Evolutionary conservation across 2,797 vertebrate species (phyloP).

Genomic region (Hydrophis major): DNA sequence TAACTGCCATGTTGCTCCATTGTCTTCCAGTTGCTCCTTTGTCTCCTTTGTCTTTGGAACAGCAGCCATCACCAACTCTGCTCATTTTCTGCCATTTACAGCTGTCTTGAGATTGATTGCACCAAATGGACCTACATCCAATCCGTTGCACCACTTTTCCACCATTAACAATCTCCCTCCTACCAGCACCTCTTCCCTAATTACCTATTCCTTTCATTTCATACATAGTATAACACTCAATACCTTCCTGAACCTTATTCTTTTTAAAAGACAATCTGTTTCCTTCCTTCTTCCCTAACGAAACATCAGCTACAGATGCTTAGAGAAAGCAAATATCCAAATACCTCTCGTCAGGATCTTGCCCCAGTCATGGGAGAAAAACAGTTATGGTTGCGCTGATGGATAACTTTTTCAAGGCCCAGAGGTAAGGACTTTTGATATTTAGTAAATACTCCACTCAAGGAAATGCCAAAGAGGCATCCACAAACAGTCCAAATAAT

Average conservation of each 20-base stretch:
- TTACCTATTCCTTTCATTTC: background rate
- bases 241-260: background rate
- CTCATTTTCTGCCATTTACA: background rate
- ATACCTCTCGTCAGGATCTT: background rate
- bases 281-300: background rate
- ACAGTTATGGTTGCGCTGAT: background rate
- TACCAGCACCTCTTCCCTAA: background rate
- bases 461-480: background rate
- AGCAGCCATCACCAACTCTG: background rate
- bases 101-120: background rate
- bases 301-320: background rate
- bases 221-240: background rate
- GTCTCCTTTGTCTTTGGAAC: background rate
- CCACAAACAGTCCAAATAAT: background rate
- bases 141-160: background rate
- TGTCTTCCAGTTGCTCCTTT: background rate
- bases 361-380: background rate
- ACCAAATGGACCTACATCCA: background rate
- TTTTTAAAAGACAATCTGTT: background rate
- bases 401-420: background rate
- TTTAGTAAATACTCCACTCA: background rate
- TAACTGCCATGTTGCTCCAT: background rate
- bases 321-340: background rate
- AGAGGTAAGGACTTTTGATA: background rate
- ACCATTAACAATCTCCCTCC: background rate